Evolutionary conservation across 2,797 vertebrate species (phyloP), one percentile per base, ranked within the genome.

Genomic region (Sitta carolinensis): DNA sequence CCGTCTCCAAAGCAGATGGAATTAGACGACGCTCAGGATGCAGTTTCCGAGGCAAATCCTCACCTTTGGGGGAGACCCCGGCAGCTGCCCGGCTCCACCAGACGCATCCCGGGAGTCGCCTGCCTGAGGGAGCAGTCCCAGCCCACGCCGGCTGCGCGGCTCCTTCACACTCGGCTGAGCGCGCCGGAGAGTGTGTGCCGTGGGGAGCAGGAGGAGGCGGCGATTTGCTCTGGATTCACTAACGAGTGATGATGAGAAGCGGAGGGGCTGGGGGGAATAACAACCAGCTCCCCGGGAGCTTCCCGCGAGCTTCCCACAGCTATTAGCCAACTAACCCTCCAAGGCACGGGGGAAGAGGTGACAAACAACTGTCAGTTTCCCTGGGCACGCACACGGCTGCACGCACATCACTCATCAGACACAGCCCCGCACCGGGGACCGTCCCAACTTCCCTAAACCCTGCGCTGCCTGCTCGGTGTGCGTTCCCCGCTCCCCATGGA

Each of bases 11-110:
- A 72, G 42, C 67, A 16, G 50, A 13, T 0, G 21, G 34, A 32
- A 4, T 14, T 0, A 21, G 58, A 9, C 5, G 3, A 2, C 0
- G 19, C 1, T 0, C 26, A 14, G 1, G 0, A 13, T 21, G 38
- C 3, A 8, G 20, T 34, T 75, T 79, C 74, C 30, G 11, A 78
- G 48, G 5, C 47, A 42, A 72, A 23, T 11, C 42, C 22, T 40
- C 43, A 14, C 30, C 22, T 63, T 20, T 66, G 45, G n/a, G 55
- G 55, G 63, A 23, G 7, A 7, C 43, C 67, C 55, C 0, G 11
- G 54, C 26, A 64, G 63, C 47, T 40, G 25, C 45, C 72, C 6
- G 7, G 15, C 29, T 47, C 26, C 51, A 20, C 3, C 27, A 9
- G 72, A 7, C 42, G 5, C 63, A 85, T 43, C 75, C 62, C 13